A percentile compares a stretch with the other conserved stretches of the same genome.
Conservation (phyloP, 2,113 vertebrate species). For the Lepisosteus oculatus region DNA sequence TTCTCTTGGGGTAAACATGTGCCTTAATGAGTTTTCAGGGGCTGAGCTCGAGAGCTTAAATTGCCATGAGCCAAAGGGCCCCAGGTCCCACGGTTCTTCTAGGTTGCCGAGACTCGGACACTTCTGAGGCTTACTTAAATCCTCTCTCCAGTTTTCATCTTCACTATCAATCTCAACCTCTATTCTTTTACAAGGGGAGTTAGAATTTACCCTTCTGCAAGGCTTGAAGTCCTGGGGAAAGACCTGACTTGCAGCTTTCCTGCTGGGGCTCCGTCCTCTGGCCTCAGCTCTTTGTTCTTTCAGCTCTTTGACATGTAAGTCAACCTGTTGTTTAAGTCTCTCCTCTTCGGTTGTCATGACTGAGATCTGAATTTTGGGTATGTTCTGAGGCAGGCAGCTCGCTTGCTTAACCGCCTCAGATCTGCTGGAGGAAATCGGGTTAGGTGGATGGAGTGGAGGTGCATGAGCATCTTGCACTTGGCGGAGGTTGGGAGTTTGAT, state of each 20-base stretch:
- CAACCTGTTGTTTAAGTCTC: slow-evolving; percentile 36
- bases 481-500: slow-evolving; percentile 52
- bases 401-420: slow-evolving; percentile 21
- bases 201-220: slow-evolving; percentile 18
- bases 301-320: slow-evolving; percentile 40
- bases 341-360: slow-evolving; percentile 34
- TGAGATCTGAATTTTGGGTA: slow-evolving; percentile 57
- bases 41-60: neutral
- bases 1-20: neutral
- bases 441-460: slow-evolving; percentile 49
- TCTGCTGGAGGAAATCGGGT: slow-evolving; percentile 20
- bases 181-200: slow-evolving; percentile 6
- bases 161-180: slow-evolving; percentile 22
- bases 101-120: slow-evolving; percentile 2
- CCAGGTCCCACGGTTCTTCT: neutral
- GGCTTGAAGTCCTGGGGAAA: neutral
- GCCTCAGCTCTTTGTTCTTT: slow-evolving; percentile 34
- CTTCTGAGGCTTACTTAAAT: neutral
- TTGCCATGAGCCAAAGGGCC: neutral
- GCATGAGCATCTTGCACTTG: slow-evolving; percentile 40
- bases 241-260: too few relatives aligned
- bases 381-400: slow-evolving; percentile 9
- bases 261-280: slow-evolving; percentile 53
- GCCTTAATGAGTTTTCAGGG: neutral
- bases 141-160: neutral